Evolutionary conservation across 2,797 vertebrate species (phyloP).

Genomic region (Acanthurus leucopareius): DNA sequence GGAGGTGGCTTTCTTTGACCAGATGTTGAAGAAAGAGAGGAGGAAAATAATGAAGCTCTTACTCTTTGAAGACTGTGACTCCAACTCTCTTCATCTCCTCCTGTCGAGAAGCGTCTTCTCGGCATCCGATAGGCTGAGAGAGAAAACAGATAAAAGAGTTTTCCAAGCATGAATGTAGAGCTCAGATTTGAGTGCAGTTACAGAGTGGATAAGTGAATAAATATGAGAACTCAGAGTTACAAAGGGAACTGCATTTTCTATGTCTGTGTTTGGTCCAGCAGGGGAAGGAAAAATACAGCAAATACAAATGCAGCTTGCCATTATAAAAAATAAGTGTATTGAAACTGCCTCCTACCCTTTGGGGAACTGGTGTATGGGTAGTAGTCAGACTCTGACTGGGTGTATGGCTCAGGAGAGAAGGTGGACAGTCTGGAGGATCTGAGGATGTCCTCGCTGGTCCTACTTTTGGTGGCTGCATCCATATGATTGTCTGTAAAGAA

Average conservation of each 20-base stretch:
- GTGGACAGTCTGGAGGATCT: conserved; percentile 93
- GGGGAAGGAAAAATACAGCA: background rate
- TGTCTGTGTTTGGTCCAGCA: conserved; percentile 8
- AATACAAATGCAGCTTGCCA: background rate
- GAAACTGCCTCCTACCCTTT: conserved; percentile 84
- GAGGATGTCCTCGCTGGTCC: conserved; percentile 97
- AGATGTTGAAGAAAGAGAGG: conserved; percentile 52
- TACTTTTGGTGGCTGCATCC: conserved; percentile 93
- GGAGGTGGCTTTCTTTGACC: conserved; percentile 38
- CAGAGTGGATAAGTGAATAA: conserved; percentile 34
- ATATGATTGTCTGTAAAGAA: conserved; percentile 72
- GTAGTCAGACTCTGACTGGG: conserved; percentile 91
- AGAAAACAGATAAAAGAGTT: conserved; percentile 65
- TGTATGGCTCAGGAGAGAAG: conserved; percentile 94
- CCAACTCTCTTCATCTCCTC: conserved; percentile 93
- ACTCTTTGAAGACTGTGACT: conserved; percentile 95
- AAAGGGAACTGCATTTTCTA: conserved; percentile 28
- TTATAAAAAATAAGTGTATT: background rate
- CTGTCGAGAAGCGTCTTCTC: conserved; percentile 91
- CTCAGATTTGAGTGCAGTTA: conserved; percentile 32
- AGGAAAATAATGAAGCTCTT: conserved; percentile 72
- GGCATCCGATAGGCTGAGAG: conserved; percentile 85
- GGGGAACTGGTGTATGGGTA: conserved; percentile 94
- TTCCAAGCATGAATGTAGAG: conserved; percentile 33
- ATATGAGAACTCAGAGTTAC: conserved; percentile 51